Conservation (phyloP, 2,113 vertebrate species). For the Ciconia stormi region DNA sequence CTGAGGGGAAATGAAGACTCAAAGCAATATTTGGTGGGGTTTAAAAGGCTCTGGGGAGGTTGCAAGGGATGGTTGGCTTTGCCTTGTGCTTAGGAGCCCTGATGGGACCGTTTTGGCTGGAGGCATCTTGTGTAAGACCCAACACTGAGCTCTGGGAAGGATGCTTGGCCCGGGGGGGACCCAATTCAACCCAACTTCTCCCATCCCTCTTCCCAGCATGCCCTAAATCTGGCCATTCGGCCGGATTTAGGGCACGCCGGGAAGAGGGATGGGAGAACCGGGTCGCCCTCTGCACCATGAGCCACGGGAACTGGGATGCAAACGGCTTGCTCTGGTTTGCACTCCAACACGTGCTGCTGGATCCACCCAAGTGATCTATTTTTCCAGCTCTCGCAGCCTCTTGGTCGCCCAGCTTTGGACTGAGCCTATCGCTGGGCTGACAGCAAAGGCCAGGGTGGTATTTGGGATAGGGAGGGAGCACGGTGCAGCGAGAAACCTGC, state of each 20-base stretch:
- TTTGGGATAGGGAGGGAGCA: background rate
- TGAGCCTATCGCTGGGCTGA: background rate
- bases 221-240: background rate
- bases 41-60: background rate
- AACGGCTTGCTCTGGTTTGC: background rate
- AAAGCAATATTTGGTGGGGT: background rate
- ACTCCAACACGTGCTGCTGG: rapidly evolving
- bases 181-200: background rate
- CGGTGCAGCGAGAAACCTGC: rapidly evolving
- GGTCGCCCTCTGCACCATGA: background rate
- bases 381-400: background rate
- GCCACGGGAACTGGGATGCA: background rate
- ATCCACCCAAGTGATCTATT: background rate
- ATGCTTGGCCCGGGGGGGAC: background rate
- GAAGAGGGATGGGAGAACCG: background rate
- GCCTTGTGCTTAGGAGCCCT: background rate
- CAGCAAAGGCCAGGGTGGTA: rapidly evolving
- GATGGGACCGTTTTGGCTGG: background rate
- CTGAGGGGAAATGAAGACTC: background rate
- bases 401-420: background rate
- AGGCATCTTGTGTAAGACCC: background rate
- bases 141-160: background rate
- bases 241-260: background rate
- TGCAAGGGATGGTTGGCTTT: background rate
- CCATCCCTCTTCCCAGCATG: background rate